Base-by-base conservation (phyloP, 2,888 invertebrate genomes). In the Chrysolina americana region DNA sequence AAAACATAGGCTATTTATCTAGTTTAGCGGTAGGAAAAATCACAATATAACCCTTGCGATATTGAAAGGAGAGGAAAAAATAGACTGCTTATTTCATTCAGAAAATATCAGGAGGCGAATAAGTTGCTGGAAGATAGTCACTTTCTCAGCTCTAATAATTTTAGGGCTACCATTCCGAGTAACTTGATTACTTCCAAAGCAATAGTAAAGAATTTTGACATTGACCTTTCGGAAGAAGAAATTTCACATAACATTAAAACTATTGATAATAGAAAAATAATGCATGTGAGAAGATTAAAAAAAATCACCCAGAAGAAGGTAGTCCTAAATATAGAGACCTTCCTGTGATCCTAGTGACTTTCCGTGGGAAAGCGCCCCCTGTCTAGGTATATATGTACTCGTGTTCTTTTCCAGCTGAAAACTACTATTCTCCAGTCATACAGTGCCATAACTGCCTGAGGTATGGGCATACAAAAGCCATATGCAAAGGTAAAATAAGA, bases 401-500 rank as follows among this genome's bases (percentile, higher is more conserved):
- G 3, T 47, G 47, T 4, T 15, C 47, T 6, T 47, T 47, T 44
- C 15, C 8, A 47, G 15, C 47, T 47, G 15, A 47, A 47, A 47
- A 47, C n/a, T 47, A 47, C n/a, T 15, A 47, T n/a, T 47, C 47
- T 36, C 36, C 36, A 36, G 36, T 36, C 36, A 36, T 36, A 3
- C 36, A 36, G 36, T 36, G 36, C 36, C 36, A 36, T 36, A 47
- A 15, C 47, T 47, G 47, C n/a, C 8, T 36, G 36, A 36, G 36
- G 8, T 36, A 36, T 36, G 36, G 63, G 2, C 64, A 64, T 64
- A 64, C 64, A 64, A 64, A 44, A 44, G 4, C 1, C 11, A 48
- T 47, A 3, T 65, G 65, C n/a, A 47, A 28, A 47, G 48, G 65
- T 21, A 65, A 19, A 44, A 44, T 21, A 9, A 41, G 65, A 65